phyloP scores from a whole-genome alignment of 2,113 vertebrate genomes.

The Limanda limanda region DNA sequence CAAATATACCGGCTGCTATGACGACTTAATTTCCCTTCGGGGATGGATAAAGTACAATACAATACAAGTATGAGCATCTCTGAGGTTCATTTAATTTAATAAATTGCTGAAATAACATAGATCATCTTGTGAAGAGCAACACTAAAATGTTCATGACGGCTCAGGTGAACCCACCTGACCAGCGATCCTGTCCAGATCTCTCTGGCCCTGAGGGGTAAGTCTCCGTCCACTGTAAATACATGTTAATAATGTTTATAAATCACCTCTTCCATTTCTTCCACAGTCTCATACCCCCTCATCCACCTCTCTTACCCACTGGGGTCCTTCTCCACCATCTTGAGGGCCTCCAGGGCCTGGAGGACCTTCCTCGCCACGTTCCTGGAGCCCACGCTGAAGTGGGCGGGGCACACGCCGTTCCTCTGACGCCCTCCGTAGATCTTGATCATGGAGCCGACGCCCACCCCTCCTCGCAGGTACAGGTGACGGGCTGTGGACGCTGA shows the following conservation, averaged over 20 bases:
- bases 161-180: slow-evolving; percentile 80
- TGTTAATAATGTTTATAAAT: background rate
- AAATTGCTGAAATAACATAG: too few species aligned
- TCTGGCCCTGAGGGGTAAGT: slow-evolving; percentile 87
- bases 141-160: background rate
- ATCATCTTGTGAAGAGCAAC: too few species aligned
- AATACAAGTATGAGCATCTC: background rate
- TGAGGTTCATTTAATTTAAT: background rate
- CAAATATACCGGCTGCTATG: too few species aligned
- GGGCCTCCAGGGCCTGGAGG: slow-evolving; percentile 88
- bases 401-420: slow-evolving; percentile 89
- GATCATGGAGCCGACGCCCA: slow-evolving; percentile 91
- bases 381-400: slow-evolving; percentile 90
- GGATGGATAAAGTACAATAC: too few species aligned
- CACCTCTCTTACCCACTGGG: slow-evolving; percentile 87
- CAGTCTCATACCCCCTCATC: background rate
- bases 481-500: slow-evolving; percentile 90
- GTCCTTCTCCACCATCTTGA: slow-evolving; percentile 94
- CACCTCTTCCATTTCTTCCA: background rate
- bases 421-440: slow-evolving; percentile 92
- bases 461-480: slow-evolving; percentile 89
- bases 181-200: slow-evolving; percentile 87
- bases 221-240: slow-evolving; percentile 79
- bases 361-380: slow-evolving; percentile 89
- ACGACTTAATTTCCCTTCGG: too few species aligned